phyloP scores from a whole-genome alignment of 2,797 vertebrate species.

The Dendrocincla fuliginosa region DNA sequence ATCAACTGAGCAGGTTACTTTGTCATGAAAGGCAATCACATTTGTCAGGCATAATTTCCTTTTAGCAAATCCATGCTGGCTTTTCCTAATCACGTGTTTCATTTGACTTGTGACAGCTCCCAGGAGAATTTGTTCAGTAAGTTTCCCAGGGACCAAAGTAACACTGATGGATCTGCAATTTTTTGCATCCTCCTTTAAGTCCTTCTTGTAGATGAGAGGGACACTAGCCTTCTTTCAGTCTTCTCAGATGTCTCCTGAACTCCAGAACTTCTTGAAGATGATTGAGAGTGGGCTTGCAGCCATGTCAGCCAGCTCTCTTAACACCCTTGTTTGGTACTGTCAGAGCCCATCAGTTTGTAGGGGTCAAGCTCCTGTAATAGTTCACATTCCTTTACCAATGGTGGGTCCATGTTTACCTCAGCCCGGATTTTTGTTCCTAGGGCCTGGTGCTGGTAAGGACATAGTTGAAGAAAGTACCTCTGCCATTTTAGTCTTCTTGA shows the following conservation, averaged over 20 bases:
- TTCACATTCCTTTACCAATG: neutral
- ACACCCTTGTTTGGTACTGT: neutral
- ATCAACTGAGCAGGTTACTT: neutral
- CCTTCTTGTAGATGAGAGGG: neutral
- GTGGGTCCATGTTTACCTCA: neutral
- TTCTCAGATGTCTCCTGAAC: neutral
- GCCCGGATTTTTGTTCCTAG: neutral
- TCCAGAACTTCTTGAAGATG: accelerated
- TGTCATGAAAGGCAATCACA: neutral
- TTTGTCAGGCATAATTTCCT: neutral
- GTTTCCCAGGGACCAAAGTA: neutral
- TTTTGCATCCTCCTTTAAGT: neutral
- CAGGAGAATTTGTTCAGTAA: neutral
- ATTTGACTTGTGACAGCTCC: neutral
- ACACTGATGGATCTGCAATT: neutral
- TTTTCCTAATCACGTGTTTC: neutral
- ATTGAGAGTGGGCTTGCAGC: neutral
- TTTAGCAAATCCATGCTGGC: neutral
- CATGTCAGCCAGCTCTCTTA: neutral
- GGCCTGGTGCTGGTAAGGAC: neutral
- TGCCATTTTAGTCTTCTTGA: neutral
- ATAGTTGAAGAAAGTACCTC: neutral
- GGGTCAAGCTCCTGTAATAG: neutral
- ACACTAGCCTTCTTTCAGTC: neutral
- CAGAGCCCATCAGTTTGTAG: neutral